Evolutionary conservation across 2,113 vertebrate species (phyloP), one percentile per base, ranked within the genome.

Genomic region (Paramisgurnus dabryanus): DNA sequence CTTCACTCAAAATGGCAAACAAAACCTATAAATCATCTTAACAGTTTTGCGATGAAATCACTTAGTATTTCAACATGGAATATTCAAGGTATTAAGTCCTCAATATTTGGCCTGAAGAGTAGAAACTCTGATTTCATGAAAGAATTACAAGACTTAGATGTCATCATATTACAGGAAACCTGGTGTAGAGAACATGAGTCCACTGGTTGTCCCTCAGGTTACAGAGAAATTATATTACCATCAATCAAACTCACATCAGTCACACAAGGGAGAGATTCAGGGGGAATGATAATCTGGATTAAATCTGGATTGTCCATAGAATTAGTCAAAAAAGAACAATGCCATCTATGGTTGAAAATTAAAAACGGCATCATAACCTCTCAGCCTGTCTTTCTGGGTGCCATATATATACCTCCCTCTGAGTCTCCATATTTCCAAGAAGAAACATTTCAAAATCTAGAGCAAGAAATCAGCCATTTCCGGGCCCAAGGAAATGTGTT

Each of bases 141-240:
- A 39, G 12, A 39, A 13, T 4, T 61, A 5, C 3, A 61, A 61
- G 22, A 61, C 61, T 6, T 64, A 6, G 61, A 64, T 64, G 61
- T 64, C 61, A 64, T 64, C 5, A 15, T 39, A 11, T 64, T 65
- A 41, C 63, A 66, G 7, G 39, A 43, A 4, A 43, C 39, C 39
- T 66, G 64, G 40, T 66, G 64, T 66, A 66, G 63, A 41, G 63
- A 3, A 41, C 2, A 65, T 41, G 63, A 4, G 39, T 65, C 7
- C 39, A 65, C 63, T 41, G 34, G 63, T 7, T 17, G 63, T 40
- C 12, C 63, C 63, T 65, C 63, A 40, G 13, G 64, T 41, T 66
- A 66, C 39, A 66, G 39, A 66, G 39, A 66, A 6, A 66, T 66
- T 1, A 65, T 65, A 65, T n/a, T 66, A 41, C 64, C 61, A 64